Base-by-base conservation (phyloP, 2,113 vertebrate genomes). In the Neogobius melanostomus region DNA sequence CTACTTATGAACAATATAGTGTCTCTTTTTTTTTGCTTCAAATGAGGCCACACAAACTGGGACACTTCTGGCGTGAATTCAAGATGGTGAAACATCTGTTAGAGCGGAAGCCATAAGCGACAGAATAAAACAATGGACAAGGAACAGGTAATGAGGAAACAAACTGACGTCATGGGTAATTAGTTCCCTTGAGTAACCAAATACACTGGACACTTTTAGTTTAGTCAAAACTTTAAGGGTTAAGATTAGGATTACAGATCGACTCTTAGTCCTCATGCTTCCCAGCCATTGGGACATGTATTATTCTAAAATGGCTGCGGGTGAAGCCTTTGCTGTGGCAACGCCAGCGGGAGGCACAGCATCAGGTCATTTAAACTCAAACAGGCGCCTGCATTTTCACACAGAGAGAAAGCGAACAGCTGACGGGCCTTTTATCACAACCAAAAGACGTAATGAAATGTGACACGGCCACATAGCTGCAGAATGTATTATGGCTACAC, bases 1-100 rank as follows among this genome's bases (percentile, higher is more conserved):
- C 62, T 21, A 14, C 42, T 44, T 4, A 12, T 45, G 10, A 71
- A 60, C 54, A 46, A 36, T 70, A 68, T 46, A 61, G 7, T 14
- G 14, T 7, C 42, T 60, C 0, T 43, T 1, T 61, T 12, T 9
- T 44, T 9, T 44, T 7, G 17, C n/a, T 70, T 42, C 11, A 66
- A 91, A 87, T 75, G 74, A 76, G 84, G 83, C 69, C 78, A 83
- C 64, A 83, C 64, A 85, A 89, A 84, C 50, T 79, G 72, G 88
- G 85, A 77, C 83, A 72, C 17, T 44, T 72, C 69, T 57, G 12
- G 57, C 60, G 52, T 68, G 54, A 21, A 62, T 15, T 65, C 45
- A 21, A 11, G 59, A 66, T 42, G 2, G 42, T 28, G 7, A n/a
- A 59, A 42, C 11, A 36, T 28, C 6, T 36, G 56, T 4, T 10